A percentile compares a stretch with the other conserved stretches of the same genome.
phyloP scores from a whole-genome alignment of 2,797 vertebrate genomes.

The Diceros bicornis region DNA sequence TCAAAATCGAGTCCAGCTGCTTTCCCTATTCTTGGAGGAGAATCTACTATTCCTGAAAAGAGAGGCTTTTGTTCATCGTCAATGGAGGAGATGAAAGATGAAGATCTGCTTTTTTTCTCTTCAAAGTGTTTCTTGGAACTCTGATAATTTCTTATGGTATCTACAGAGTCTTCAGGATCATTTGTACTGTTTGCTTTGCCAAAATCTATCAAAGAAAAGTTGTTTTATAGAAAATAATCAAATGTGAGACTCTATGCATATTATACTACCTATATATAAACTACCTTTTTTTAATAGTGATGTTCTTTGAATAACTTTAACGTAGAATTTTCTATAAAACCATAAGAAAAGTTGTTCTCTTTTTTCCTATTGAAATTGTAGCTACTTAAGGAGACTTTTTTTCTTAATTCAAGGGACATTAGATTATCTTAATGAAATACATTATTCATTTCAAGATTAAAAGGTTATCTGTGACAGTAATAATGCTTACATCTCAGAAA shows the following conservation, averaged over 20 bases:
- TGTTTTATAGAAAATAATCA: constrained; percentile 79
- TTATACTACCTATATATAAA: not conserved
- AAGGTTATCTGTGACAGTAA: constrained; percentile 46
- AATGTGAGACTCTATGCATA: constrained; percentile 36
- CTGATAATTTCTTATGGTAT: constrained; percentile 90
- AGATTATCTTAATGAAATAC: constrained; percentile 58
- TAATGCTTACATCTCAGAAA: not conserved
- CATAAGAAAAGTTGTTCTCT: not conserved
- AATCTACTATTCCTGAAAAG: constrained; percentile 92
- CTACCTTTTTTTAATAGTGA: not conserved
- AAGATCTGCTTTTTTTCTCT: constrained; percentile 91
- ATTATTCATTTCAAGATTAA: constrained; percentile 55
- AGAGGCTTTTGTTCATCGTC: constrained; percentile 95
- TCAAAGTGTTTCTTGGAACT: constrained; percentile 93
- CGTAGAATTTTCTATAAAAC: not conserved
- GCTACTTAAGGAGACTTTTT: not conserved
- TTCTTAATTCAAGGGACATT: not conserved
- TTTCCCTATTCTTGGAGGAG: constrained; percentile 90
- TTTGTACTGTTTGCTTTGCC: constrained; percentile 88
- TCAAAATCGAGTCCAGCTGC: constrained; percentile 89
- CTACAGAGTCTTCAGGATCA: constrained; percentile 89
- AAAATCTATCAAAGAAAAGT: constrained; percentile 88
- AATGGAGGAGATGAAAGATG: constrained; percentile 91
- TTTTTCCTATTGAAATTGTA: not conserved
- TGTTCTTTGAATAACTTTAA: constrained; percentile 6